These are phyloP conservation scores for Bemisia tabaci DNA, from an alignment of 1,140 invertebrate genomes.

Conservation along the genomic window DNA sequence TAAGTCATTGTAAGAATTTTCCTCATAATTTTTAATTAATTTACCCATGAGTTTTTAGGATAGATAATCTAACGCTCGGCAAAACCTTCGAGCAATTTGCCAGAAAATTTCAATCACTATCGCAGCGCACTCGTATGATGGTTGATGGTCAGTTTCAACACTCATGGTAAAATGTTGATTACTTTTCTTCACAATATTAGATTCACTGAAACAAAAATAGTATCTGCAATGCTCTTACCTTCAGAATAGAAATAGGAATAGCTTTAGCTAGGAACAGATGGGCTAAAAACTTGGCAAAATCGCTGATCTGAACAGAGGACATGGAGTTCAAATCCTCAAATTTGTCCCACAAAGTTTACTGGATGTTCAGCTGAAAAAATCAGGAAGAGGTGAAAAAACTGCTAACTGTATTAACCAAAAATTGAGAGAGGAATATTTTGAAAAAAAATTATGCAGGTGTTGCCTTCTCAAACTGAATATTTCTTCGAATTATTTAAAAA, in stretches of 20 bases:
- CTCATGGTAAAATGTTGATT: too few species aligned
- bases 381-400: constrained; percentile 20
- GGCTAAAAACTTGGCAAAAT: constrained; percentile 64
- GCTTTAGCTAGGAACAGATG: constrained; percentile 67
- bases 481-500: not conserved
- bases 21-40: too few species aligned
- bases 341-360: constrained; percentile 84
- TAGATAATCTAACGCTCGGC: too few species aligned
- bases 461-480: not conserved
- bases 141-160: too few species aligned
- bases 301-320: constrained; percentile 45
- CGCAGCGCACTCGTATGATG: too few species aligned
- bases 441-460: not conserved
- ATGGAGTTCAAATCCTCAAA: constrained; percentile 62
- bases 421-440: constrained; percentile 3
- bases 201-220: constrained; percentile 12
- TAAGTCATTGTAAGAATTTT: too few species aligned
- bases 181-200: too few species aligned
- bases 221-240: constrained; percentile 54
- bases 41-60: too few species aligned
- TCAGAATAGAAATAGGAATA: constrained; percentile 69
- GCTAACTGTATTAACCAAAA: constrained; percentile 12
- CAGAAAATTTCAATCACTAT: too few species aligned
- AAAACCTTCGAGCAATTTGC: too few species aligned
- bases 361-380: constrained; percentile 58